Percentiles rank a stretch among this genome's conserved stretches.
phyloP scores from a whole-genome alignment of 2,888 invertebrate genomes.

The Gastrophysa polygoni region DNA sequence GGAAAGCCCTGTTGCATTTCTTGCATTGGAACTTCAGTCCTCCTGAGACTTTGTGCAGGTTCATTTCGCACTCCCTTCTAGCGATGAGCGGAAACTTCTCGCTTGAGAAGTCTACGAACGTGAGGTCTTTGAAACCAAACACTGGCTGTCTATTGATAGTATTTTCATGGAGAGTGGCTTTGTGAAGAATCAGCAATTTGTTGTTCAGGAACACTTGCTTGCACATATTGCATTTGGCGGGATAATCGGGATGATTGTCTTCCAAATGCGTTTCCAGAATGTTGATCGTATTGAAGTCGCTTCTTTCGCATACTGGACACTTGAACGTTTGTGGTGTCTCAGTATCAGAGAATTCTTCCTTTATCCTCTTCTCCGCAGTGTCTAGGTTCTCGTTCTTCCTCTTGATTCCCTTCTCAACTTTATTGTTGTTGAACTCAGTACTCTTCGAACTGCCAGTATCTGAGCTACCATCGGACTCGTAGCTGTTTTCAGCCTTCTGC shows the following conservation, averaged over 20 bases:
- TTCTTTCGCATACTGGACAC: constrained; percentile 70
- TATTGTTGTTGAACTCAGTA: constrained; percentile 56
- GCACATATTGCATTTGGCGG: constrained; percentile 73
- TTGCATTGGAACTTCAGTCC: constrained; percentile 71
- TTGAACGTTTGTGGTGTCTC: constrained; percentile 50
- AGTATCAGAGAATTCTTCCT: constrained; percentile 39
- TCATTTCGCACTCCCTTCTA: constrained; percentile 73
- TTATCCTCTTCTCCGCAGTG: constrained; percentile 43
- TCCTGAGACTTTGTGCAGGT: constrained; percentile 65
- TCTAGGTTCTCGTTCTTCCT: constrained; percentile 54
- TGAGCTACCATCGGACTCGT: constrained; percentile 66
- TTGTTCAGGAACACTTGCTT: constrained; percentile 75
- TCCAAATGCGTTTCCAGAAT: constrained; percentile 71
- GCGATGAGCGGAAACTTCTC: constrained; percentile 82
- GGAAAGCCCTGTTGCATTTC: constrained; percentile 74
- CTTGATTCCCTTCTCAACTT: constrained; percentile 51
- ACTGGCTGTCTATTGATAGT: constrained; percentile 59
- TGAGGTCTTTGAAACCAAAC: constrained; percentile 72
- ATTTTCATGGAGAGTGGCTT: constrained; percentile 65
- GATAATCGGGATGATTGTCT: constrained; percentile 68
- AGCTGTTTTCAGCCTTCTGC: constrained; percentile 60
- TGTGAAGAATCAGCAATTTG: constrained; percentile 73
- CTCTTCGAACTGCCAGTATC: constrained; percentile 55
- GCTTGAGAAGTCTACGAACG: constrained; percentile 80
- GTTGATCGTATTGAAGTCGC: constrained; percentile 65